Conservation (phyloP, 1,140 invertebrate genomes). For the Drosophila nigrodunni region DNA sequence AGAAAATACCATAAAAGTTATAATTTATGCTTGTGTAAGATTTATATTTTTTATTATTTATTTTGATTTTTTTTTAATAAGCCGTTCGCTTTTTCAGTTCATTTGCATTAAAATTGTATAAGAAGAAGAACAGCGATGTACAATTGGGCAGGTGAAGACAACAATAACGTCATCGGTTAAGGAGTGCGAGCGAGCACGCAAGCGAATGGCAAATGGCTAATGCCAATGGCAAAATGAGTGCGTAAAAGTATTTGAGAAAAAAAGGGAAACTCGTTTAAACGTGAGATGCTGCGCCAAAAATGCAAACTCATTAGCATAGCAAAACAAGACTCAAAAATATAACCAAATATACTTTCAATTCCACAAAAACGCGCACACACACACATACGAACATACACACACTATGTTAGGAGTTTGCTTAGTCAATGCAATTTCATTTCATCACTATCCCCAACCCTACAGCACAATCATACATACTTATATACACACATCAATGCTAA, state of each 20-base stretch:
- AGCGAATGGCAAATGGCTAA: neutral
- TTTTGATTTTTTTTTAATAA: conserved; percentile 68
- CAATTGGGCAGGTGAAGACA: conserved; percentile 58
- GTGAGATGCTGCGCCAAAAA: conserved; percentile 50
- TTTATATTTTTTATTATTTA: conserved; percentile 55
- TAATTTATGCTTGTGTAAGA: conserved; percentile 30
- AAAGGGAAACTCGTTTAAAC: conserved; percentile 37
- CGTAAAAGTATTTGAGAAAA: conserved; percentile 21
- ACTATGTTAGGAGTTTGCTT: conserved; percentile 45
- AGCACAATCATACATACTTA: conserved; percentile 19
- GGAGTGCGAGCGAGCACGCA: conserved; percentile 14
- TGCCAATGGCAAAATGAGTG: conserved; percentile 26
- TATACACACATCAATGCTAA: conserved; percentile 30
- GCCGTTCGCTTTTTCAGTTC: conserved; percentile 44
- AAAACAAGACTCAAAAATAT: conserved; percentile 60
- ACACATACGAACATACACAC: conserved; percentile 19
- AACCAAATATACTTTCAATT: conserved; percentile 56
- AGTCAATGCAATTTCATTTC: conserved; percentile 65
- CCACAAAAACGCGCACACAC: conserved; percentile 39
- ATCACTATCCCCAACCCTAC: conserved; percentile 49
- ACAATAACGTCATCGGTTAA: conserved; percentile 67
- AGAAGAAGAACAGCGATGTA: conserved; percentile 11
- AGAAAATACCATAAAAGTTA: conserved; percentile 31
- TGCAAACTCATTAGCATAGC: conserved; percentile 76
- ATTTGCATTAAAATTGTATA: conserved; percentile 58